phyloP scores from a whole-genome alignment of 2,797 vertebrate species.

The Ptychobarbus kaznakovi region DNA sequence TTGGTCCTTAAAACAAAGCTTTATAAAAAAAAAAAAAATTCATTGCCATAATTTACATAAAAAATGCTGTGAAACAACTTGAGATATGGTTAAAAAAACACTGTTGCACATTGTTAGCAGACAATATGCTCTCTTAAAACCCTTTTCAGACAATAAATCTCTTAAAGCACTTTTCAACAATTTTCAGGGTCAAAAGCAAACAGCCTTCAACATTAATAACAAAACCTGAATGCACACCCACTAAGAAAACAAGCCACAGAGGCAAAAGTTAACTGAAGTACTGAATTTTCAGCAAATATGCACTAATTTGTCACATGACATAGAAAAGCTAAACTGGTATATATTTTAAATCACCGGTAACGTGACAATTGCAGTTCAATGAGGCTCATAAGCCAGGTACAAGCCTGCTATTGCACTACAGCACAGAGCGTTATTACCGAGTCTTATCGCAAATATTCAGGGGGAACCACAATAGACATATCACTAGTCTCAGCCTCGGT shows the following conservation, averaged over 20 bases:
- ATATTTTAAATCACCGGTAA: not conserved
- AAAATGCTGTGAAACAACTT: too few relatives aligned
- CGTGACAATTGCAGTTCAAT: conserved; percentile 27
- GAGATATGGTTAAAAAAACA: not conserved
- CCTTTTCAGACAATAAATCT: not conserved
- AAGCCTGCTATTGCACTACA: conserved; percentile 57
- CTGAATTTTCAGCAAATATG: not conserved
- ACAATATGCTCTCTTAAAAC: not conserved
- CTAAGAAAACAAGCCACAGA: not conserved
- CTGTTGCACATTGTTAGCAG: not conserved
- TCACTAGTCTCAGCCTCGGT: conserved; percentile 69
- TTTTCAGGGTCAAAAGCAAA: too few relatives aligned
- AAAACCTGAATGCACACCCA: not conserved
- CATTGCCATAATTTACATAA: too few relatives aligned
- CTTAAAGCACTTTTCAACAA: not conserved
- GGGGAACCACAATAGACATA: conserved; percentile 75
- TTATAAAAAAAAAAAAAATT: too few relatives aligned
- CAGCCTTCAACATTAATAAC: not conserved
- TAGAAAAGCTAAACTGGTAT: not conserved
- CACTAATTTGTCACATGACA: not conserved
- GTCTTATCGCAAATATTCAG: conserved; percentile 75
- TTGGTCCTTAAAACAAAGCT: too few relatives aligned
- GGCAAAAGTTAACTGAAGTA: not conserved
- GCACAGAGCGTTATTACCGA: conserved; percentile 48
- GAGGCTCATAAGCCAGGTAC: conserved; percentile 40